Base-by-base conservation (phyloP, 2,888 invertebrate genomes). In the Leptogaster cylindrica region DNA sequence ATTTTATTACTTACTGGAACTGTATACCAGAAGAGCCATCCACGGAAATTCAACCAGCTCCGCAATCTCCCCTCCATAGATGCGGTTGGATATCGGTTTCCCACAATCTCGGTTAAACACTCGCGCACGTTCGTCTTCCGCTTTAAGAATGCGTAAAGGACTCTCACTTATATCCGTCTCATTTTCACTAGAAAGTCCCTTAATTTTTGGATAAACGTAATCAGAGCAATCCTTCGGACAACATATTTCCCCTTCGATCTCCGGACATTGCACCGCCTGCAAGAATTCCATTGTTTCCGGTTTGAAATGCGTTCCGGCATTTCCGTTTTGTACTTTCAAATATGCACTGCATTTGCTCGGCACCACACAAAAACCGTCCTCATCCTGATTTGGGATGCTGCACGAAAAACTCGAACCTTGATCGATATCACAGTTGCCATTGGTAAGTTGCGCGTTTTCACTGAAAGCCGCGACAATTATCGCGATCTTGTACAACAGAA, bases 1-100 rank as follows among this genome's bases (percentile, higher is more conserved):
- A n/a, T n/a, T n/a, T n/a, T n/a, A n/a, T n/a, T 28, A 28, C 46
- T 75, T 75, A 85, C 86, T 76, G 70, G 83, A 83, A 28, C 81
- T 80, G 71, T 87, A 87, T 63, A 86, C 85, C 61, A 87, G 71
- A 18, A 87, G 72, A 0, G 84, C 84, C 83, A 87, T 82, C 88
- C 88, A 88, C 0, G 87, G 87, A 75, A 85, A 87, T 73, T 88
- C 88, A 66, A 86, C 86, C 3, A 86, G 74, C n/a, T 86, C 86
- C 0, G 87, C 86, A 46, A 84, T 79, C 65, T 83, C 82, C 7
- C 89, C 89, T 50, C 86, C 87, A 71, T 83, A 85, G 52, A 89
- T 85, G 52, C 84, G 83, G 75, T 88, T 84, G n/a, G 82, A 16
- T 2, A 46, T 16, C 25, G 20, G 46, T 6, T 46, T 46, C n/a